Conservation (phyloP, 2,888 invertebrate species). For the Eupelmus urozonus region DNA sequence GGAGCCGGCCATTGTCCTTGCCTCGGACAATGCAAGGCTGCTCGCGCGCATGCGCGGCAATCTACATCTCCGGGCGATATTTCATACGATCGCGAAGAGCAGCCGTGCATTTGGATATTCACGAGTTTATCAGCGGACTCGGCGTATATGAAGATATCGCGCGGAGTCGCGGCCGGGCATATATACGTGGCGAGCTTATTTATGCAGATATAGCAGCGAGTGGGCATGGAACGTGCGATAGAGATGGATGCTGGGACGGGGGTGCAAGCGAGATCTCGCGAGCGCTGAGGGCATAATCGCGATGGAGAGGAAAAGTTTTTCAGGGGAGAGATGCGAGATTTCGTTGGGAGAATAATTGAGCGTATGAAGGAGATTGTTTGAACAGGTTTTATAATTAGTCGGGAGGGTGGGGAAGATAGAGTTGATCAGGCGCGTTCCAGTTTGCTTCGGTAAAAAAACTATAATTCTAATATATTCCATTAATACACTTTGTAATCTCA, state of each 20-base stretch:
- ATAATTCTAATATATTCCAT: too few species aligned
- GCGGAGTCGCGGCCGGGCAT: too few species aligned
- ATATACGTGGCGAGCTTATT: too few species aligned
- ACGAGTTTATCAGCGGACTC: slow-evolving; percentile 23
- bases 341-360: neutral
- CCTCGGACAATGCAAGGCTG: slow-evolving; percentile 71
- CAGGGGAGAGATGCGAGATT: neutral
- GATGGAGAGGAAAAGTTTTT: neutral
- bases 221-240: neutral
- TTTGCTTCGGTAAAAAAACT: too few species aligned
- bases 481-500: too few species aligned
- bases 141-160: slow-evolving; percentile 51
- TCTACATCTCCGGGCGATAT: slow-evolving; percentile 74
- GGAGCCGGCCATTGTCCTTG: slow-evolving; percentile 67
- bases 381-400: too few species aligned
- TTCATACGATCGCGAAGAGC: slow-evolving; percentile 63
- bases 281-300: too few species aligned
- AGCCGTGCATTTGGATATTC: slow-evolving; percentile 28
- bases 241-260: neutral
- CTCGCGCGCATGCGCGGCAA: slow-evolving; percentile 64
- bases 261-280: too few species aligned
- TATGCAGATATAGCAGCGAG: neutral
- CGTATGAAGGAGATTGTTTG: too few species aligned
- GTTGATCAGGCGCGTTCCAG: too few species aligned
- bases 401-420: too few species aligned